Percentiles rank a stretch among this genome's conserved stretches.
Conservation (phyloP, 2,888 invertebrate genomes). For the Conchocele bisecta region DNA sequence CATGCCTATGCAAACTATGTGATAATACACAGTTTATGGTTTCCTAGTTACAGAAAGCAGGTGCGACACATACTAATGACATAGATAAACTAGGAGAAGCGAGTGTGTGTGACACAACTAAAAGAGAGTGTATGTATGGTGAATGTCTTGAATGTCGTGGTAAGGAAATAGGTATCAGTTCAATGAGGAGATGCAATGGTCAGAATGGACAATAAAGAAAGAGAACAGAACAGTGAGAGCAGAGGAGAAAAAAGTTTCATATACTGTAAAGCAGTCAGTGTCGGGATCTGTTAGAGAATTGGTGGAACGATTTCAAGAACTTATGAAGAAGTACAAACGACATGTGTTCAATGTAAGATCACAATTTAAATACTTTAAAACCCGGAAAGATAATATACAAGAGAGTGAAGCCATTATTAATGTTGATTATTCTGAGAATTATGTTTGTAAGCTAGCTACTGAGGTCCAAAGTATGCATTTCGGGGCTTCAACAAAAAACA, state of each 20-base stretch:
- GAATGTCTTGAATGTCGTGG: too few relatives aligned
- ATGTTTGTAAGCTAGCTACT: conserved; percentile 17
- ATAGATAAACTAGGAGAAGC: too few relatives aligned
- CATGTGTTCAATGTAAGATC: not conserved
- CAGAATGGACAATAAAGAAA: conserved; percentile 18
- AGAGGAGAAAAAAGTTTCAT: conserved; percentile 21
- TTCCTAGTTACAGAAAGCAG: conserved; percentile 6
- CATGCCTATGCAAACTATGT: conserved; percentile 46
- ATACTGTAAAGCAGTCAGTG: conserved; percentile 26
- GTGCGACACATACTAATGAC: too few relatives aligned
- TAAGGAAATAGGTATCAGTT: too few relatives aligned
- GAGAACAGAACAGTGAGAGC: too few relatives aligned
- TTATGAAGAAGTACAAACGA: conserved; percentile 9
- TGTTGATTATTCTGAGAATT: conserved; percentile 46
- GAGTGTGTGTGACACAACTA: too few relatives aligned
- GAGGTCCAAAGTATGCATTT: conserved; percentile 44
- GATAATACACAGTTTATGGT: conserved; percentile 38
- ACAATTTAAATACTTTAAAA: conserved; percentile 5
- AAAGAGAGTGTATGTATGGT: too few relatives aligned
- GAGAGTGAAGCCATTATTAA: conserved; percentile 37
- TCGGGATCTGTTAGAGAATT: conserved; percentile 16
- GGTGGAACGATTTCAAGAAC: conserved; percentile 21
- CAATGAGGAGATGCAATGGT: conserved; percentile 24
- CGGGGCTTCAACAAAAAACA: conserved; percentile 37
- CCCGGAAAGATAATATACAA: conserved; percentile 11